Percentiles rank a stretch among this genome's conserved stretches.
phyloP scores from a whole-genome alignment of 1,140 invertebrate species.

The Galleria mellonella region DNA sequence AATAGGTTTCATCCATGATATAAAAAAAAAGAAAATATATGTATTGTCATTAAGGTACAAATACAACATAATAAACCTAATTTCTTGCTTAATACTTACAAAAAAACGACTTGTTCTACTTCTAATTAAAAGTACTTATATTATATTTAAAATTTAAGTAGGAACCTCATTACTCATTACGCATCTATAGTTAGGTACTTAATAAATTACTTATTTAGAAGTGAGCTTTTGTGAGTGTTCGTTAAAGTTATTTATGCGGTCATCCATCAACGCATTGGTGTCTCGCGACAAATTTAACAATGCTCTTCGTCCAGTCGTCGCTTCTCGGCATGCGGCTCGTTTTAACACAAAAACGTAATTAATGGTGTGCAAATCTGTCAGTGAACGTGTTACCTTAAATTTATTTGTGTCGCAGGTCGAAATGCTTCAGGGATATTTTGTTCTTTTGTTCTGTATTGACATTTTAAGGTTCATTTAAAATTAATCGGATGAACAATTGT shows the following conservation, averaged over 20 bases:
- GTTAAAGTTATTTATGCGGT: conserved; percentile 51
- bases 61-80: no score
- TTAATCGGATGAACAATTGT: neutral
- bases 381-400: conserved; percentile 31
- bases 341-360: conserved; percentile 28
- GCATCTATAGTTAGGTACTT: no score
- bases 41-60: no score
- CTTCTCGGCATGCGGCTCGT: neutral
- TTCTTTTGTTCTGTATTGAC: neutral
- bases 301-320: conserved; percentile 20
- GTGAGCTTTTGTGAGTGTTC: conserved; percentile 21
- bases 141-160: no score
- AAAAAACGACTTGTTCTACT: no score
- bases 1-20: no score
- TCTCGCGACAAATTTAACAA: conserved; percentile 62
- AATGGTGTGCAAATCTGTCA: conserved; percentile 61
- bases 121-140: no score
- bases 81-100: no score
- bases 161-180: no score
- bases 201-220: no score
- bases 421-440: neutral
- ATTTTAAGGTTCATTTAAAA: neutral
- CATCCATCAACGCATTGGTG: conserved; percentile 41
- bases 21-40: no score
- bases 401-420: conserved; percentile 20